These are phyloP conservation scores for Bhutanitis thaidina DNA, from an alignment of 2,888 invertebrate species.

Conservation along the genomic window DNA sequence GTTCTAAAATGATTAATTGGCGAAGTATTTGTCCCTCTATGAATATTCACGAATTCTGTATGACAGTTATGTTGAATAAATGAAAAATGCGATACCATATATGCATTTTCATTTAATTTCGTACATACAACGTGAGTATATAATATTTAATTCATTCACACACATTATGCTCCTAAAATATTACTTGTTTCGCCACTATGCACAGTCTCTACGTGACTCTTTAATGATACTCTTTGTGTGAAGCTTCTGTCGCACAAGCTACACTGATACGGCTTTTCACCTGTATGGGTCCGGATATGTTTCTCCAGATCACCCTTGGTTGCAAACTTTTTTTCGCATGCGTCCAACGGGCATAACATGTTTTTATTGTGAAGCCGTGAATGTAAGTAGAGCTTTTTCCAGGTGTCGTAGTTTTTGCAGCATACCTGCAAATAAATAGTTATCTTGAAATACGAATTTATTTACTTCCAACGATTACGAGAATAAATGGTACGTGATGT, in stretches of 20 bases:
- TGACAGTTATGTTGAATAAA: too few relatives aligned
- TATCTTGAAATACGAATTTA: too few relatives aligned
- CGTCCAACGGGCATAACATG: conserved; percentile 40
- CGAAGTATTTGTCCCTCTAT: too few relatives aligned
- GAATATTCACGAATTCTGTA: too few relatives aligned
- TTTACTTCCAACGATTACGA: too few relatives aligned
- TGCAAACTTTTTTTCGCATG: conserved; percentile 57
- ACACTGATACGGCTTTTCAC: conserved; percentile 59
- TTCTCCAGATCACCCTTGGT: conserved; percentile 59
- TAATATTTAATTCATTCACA: too few relatives aligned
- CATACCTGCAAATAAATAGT: conserved; percentile 49
- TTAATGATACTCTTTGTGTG: conserved; percentile 51
- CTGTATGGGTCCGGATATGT: conserved; percentile 62
- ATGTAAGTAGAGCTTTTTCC: conserved; percentile 59
- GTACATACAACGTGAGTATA: too few relatives aligned
- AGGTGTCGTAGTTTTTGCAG: conserved; percentile 41
- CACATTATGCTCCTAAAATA: not conserved
- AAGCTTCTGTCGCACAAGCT: conserved; percentile 49
- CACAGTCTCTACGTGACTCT: conserved; percentile 40
- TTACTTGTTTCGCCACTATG: conserved; percentile 28
- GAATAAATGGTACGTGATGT: too few relatives aligned
- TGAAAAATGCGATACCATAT: too few relatives aligned
- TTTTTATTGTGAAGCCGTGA: conserved; percentile 50
- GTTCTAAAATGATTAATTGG: too few relatives aligned
- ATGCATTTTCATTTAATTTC: too few relatives aligned